Evolutionary conservation across 2,888 invertebrate genomes (phyloP), one percentile per base, ranked within the genome.

Genomic region (Theretra japonica): DNA sequence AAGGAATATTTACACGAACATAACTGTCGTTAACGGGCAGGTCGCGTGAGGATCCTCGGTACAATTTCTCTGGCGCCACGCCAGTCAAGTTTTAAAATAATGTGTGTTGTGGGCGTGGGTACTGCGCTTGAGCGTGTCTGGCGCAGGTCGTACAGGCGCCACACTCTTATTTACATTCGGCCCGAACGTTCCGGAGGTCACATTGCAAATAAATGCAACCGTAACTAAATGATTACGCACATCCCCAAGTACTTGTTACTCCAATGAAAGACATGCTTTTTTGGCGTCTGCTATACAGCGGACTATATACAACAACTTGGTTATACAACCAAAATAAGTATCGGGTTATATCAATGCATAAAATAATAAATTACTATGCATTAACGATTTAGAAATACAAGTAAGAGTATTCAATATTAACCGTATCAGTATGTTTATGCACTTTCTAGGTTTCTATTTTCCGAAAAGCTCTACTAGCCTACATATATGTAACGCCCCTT

Each of bases 21-120:
- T 88, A 86, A 89, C 76, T 86, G 83, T 88, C 84, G 83, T 86
- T 86, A 85, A 82, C 83, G 76, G 75, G 70, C 75, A 75, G 75
- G 77, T 78, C 77, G 78, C 77, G 75, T 77, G 80, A 79, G 79
- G 82, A 84, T 82, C 79, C 76, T 79, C 79, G 74, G 73, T 75
- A 73, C 73, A 73, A 65, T 70, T 75, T 56, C 74, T 76, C 82
- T 89, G 92, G 90, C 91, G 85, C 81, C 80, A 79, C 79, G 91
- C 90, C 89, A 90, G 86, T 83, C 83, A 79, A 79, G 81, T 86
- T 86, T 81, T 86, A 87, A 90, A 91, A 90, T 89, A 87, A 84
- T 83, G 83, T 84, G 76, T 80, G 79, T 80, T 77, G 87, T 85
- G 82, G 87, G 89, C 77, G 81, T 77, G 77, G 74, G 76, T 58